Base-by-base conservation (phyloP, 2,113 vertebrate genomes). In the Montifringilla adamsi region DNA sequence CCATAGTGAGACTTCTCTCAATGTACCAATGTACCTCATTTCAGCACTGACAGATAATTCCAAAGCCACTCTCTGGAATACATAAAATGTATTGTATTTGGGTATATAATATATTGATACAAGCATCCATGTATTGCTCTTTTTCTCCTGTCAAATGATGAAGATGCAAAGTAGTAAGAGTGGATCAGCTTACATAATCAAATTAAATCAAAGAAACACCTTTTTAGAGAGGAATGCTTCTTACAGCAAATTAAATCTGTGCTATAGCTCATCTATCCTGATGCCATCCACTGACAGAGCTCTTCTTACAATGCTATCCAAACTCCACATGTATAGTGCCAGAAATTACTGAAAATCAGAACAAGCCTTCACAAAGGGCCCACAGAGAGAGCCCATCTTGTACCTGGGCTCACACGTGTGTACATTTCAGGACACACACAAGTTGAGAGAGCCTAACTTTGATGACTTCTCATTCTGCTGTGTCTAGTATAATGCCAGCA, bases 351-450 rank as follows among this genome's bases (percentile, higher is more conserved):
- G 55, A 11, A 55, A 60, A 73, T 1, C 16, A 58, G 60, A 73
- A 47, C 7, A 43, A 37, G 21, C 6, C 21, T 74, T 43, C 4
- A 1, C 6, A 47, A 60, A 39, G 28, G 37, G 9, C 26, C n/a
- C 39, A 23, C 15, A 73, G 68, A 75, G 86, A 49, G 19, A 59
- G 11, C 31, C 30, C 35, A 35, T 37, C 37, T 47, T 26, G 11
- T 22, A 26, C 14, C 35, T 3, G 5, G 23, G 15, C 26, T 73
- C 8, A 2, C 0, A 0, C 3, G 2, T 5, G 5, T n/a, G 28
- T 35, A 15, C 5, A 6, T 0, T 43, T 14, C 41, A 70, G n/a
- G 37, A 58, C 9, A 52, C 9, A 24, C 22, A 35, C 6, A 35
- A n/a, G 20, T 11, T 55, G 30, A 58, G 37, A 70, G 24, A 33